These are phyloP conservation scores for Globodera rostochiensis DNA, from an alignment of 1,140 invertebrate genomes.

Conservation along the genomic window DNA sequence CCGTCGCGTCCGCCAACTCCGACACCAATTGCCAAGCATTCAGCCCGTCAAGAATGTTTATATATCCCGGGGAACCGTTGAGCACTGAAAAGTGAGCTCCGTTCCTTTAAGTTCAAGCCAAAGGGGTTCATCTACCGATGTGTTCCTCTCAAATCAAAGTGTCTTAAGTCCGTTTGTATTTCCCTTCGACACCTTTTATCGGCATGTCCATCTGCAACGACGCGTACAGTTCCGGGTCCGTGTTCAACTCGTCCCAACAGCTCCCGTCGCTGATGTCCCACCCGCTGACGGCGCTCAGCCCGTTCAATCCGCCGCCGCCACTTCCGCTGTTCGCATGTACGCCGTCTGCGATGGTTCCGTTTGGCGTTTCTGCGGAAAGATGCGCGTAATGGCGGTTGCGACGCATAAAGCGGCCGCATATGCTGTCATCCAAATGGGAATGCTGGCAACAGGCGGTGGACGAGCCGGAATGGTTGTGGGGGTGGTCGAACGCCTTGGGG, in stretches of 20 bases:
- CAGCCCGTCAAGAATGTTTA: constrained; percentile 93
- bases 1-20: constrained; percentile 80
- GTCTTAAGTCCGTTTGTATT: background rate
- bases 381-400: constrained; percentile 6
- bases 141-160: no score
- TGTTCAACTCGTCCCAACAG: constrained; percentile 98
- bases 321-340: constrained; percentile 79
- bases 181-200: constrained; percentile 72
- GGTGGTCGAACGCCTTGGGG: constrained; percentile 40
- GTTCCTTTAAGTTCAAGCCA: no score
- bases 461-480: background rate
- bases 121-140: no score
- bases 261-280: constrained; percentile 66
- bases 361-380: constrained; percentile 72
- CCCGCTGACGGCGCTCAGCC: constrained; percentile 78
- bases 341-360: constrained; percentile 69
- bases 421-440: constrained; percentile 23
- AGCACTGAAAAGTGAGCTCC: constrained; percentile 71
- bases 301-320: constrained; percentile 87
- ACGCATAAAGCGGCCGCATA: constrained; percentile 29
- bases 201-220: constrained; percentile 81
- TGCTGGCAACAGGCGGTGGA: constrained; percentile 12
- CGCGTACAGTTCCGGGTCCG: constrained; percentile 84
- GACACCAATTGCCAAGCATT: constrained; percentile 94
- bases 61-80: constrained; percentile 93